phyloP scores from a whole-genome alignment of 2,797 vertebrate species.

The Podarcis lilfordi region DNA sequence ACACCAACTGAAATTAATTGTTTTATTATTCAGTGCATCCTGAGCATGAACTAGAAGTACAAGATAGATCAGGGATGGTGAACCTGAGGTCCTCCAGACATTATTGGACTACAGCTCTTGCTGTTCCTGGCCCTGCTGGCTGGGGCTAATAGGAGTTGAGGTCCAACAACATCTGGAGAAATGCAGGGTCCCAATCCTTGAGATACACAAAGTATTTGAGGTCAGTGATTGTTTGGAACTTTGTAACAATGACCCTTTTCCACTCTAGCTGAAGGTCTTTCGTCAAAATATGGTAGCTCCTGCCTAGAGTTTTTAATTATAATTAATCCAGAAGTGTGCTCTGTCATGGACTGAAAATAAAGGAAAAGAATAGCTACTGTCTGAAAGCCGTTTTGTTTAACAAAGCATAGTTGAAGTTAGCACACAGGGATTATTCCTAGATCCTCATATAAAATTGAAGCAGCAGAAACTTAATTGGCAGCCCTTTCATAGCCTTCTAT shows the following conservation, averaged over 20 bases:
- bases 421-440: slow-evolving; percentile 48
- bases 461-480: slow-evolving; percentile 45
- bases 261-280: background rate
- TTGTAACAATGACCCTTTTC: background rate
- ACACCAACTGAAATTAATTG: background rate
- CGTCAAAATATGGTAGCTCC: background rate
- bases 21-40: background rate
- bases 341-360: background rate
- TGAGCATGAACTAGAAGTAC: background rate
- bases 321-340: background rate
- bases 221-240: fast-evolving
- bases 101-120: too few species aligned
- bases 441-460: slow-evolving; percentile 38
- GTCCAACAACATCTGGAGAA: background rate
- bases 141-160: too few species aligned
- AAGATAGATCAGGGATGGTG: too few species aligned
- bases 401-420: slow-evolving; percentile 33
- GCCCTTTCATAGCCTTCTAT: slow-evolving; percentile 33
- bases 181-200: too few species aligned
- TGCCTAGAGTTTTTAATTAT: background rate
- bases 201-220: background rate
- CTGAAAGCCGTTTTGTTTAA: slow-evolving; percentile 35
- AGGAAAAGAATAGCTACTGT: background rate
- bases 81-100: background rate
- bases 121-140: too few species aligned